Percentiles rank a stretch among this genome's conserved stretches.
Conservation (phyloP, 2,797 vertebrate genomes). For the Agapornis canus region DNA sequence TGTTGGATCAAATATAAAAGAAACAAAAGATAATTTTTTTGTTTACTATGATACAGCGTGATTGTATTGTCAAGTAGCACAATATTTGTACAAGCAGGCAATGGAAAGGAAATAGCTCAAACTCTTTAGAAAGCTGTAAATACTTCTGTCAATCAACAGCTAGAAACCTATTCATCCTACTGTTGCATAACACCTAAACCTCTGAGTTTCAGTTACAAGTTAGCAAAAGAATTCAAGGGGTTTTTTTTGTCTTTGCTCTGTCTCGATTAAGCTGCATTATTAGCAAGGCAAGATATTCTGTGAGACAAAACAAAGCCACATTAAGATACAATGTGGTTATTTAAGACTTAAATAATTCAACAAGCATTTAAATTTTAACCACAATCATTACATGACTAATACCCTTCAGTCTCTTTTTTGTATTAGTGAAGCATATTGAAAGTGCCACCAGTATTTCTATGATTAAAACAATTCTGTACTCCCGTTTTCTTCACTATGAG, state of each 20-base stretch:
- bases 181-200: background rate
- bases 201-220: background rate
- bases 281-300: background rate
- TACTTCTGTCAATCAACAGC: background rate
- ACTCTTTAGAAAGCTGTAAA: background rate
- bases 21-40: background rate
- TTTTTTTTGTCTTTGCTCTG: background rate
- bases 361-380: slow-evolving; percentile 31
- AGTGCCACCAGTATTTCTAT: background rate
- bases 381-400: background rate
- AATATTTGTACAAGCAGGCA: background rate
- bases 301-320: slow-evolving; percentile 3
- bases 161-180: background rate
- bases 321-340: slow-evolving; percentile 13
- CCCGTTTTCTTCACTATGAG: background rate
- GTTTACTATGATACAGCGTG: background rate
- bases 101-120: background rate
- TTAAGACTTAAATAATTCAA: slow-evolving; percentile 32
- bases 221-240: background rate
- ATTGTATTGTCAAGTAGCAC: background rate
- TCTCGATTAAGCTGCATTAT: background rate
- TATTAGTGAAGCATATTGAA: background rate
- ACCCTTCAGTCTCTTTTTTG: background rate
- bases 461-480: background rate
- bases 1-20: background rate